Conservation (phyloP, 1,140 invertebrate species). For the Limonius californicus region DNA sequence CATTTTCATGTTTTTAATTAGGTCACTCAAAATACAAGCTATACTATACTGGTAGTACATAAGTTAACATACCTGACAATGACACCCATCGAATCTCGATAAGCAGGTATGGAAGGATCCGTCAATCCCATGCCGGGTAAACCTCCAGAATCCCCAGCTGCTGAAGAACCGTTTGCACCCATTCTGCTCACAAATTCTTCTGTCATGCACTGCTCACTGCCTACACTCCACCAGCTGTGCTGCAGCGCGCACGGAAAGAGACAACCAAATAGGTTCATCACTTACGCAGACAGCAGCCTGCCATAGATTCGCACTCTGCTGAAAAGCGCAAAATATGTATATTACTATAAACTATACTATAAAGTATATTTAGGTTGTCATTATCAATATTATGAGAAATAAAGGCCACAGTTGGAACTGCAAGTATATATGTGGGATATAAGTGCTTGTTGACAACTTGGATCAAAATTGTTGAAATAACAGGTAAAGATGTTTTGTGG, state of each 20-base stretch:
- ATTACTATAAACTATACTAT: too few relatives aligned
- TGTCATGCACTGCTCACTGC: conserved; percentile 48
- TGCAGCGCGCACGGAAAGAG: conserved; percentile 58
- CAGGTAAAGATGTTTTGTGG: too few relatives aligned
- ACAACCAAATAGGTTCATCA: conserved; percentile 58
- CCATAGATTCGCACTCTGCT: neutral
- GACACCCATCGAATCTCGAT: conserved; percentile 35
- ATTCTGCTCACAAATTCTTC: conserved; percentile 52
- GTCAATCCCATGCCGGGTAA: conserved; percentile 26
- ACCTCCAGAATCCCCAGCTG: conserved; percentile 32
- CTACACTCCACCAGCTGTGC: conserved; percentile 53
- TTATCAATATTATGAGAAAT: too few relatives aligned
- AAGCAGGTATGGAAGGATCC: conserved; percentile 32
- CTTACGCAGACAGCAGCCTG: conserved; percentile 33
- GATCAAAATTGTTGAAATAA: too few relatives aligned
- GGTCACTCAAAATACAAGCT: too few relatives aligned
- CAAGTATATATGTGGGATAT: neutral
- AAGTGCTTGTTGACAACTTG: too few relatives aligned
- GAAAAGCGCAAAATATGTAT: neutral
- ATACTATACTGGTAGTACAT: too few relatives aligned
- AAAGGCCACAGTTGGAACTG: too few relatives aligned
- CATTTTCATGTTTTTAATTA: too few relatives aligned
- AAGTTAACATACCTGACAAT: conserved; percentile 27
- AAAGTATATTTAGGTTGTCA: too few relatives aligned
- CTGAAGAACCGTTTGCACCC: conserved; percentile 44